A percentile compares a stretch with the other conserved stretches of the same genome.
These are phyloP conservation scores for Corythoichthys intestinalis DNA, from an alignment of 2,113 vertebrate genomes.

Conservation along the genomic window DNA sequence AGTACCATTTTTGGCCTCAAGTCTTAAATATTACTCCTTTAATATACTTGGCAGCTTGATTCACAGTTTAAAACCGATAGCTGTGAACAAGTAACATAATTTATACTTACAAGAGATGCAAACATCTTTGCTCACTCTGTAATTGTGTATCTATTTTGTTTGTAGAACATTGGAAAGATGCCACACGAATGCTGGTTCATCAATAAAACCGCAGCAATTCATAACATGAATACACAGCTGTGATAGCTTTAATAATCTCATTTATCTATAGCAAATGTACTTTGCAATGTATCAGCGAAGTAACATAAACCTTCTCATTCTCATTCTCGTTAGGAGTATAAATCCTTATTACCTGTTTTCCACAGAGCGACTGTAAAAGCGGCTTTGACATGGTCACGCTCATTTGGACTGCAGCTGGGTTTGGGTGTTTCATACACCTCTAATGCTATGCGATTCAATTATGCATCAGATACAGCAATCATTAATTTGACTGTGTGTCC, in stretches of 20 bases:
- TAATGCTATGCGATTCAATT: not conserved
- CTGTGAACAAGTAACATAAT: too few species aligned
- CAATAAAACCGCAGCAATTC: not conserved
- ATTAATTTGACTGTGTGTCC: conserved; percentile 3
- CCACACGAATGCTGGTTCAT: not conserved
- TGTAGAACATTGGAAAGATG: not conserved
- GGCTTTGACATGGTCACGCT: not conserved
- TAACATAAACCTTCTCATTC: not conserved
- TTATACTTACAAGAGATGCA: too few species aligned
- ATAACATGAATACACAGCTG: not conserved
- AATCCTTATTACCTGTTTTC: not conserved
- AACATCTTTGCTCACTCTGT: not conserved
- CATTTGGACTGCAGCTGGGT: not conserved
- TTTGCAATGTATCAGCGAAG: not conserved
- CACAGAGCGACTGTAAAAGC: not conserved
- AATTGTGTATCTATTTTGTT: not conserved
- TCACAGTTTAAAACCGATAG: too few species aligned
- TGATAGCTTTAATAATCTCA: not conserved
- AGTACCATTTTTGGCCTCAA: too few species aligned
- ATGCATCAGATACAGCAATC: not conserved
- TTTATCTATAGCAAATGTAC: not conserved
- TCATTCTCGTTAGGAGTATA: not conserved
- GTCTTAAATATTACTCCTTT: too few species aligned
- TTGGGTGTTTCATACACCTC: not conserved
- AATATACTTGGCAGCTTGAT: too few species aligned